These are phyloP conservation scores for Diuraphis noxia DNA, from an alignment of 1,140 invertebrate genomes.

Conservation along the genomic window DNA sequence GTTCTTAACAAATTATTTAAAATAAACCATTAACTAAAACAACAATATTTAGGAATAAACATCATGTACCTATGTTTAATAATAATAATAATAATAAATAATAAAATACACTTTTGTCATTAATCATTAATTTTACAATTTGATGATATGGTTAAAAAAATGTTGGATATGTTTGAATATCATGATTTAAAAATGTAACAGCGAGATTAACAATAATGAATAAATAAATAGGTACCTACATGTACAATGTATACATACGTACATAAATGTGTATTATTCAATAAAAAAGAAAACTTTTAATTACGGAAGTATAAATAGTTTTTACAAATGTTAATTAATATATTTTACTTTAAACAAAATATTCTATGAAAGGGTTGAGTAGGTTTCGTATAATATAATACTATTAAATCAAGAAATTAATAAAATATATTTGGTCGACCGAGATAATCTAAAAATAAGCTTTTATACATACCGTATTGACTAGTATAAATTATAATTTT, in stretches of 20 bases:
- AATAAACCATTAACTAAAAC: constrained; percentile 8
- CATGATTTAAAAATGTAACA: neutral
- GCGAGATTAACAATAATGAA: neutral
- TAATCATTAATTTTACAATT: neutral
- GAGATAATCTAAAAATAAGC: neutral
- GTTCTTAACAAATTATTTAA: neutral
- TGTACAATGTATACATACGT: too few species aligned
- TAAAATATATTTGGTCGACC: neutral
- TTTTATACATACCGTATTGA: neutral
- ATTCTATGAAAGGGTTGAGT: neutral
- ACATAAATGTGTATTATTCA: neutral
- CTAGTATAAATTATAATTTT: neutral
- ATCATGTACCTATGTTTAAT: neutral
- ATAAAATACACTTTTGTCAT: neutral
- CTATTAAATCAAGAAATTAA: neutral
- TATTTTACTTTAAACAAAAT: neutral
- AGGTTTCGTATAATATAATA: neutral
- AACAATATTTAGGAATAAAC: neutral
- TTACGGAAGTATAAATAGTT: neutral
- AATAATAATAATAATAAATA: neutral
- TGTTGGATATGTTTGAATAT: constrained; percentile 31
- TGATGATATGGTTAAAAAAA: constrained; percentile 25
- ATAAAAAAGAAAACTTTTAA: neutral
- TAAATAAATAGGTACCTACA: neutral
- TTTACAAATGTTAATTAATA: neutral